These are phyloP conservation scores for Tricholauxania praeusta DNA, from an alignment of 2,888 invertebrate species.

Conservation along the genomic window DNA sequence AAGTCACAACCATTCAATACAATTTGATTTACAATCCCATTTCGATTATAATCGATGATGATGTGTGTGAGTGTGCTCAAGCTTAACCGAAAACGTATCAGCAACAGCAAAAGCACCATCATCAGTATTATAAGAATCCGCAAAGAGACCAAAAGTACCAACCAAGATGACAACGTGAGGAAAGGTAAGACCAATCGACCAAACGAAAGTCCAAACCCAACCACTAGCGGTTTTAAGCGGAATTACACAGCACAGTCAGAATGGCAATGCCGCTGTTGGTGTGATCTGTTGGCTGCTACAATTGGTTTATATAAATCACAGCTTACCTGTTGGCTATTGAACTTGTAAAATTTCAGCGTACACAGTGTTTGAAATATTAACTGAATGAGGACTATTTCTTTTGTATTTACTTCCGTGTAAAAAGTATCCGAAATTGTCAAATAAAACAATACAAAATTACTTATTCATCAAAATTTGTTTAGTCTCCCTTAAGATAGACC, in stretches of 20 bases:
- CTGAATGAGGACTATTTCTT: no score
- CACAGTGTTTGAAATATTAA: no score
- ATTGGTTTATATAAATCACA: slow-evolving; percentile 29
- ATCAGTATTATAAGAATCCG: slow-evolving; percentile 6
- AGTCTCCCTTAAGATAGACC: no score
- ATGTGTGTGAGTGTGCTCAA: slow-evolving; percentile 61
- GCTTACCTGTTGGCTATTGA: slow-evolving; percentile 21
- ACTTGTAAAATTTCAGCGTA: slow-evolving; percentile 7
- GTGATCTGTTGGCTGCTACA: slow-evolving; percentile 13
- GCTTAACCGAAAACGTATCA: slow-evolving; percentile 47
- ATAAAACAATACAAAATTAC: no score
- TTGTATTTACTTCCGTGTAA: no score
- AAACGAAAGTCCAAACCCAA: slow-evolving; percentile 7
- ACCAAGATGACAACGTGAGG: background rate
- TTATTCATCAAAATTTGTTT: no score
- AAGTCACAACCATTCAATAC: slow-evolving; percentile 63
- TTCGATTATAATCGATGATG: slow-evolving; percentile 68
- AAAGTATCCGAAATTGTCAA: no score
- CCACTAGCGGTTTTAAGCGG: slow-evolving; percentile 20
- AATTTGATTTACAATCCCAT: slow-evolving; percentile 68
- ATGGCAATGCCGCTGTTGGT: background rate
- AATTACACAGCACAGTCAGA: slow-evolving; percentile 3
- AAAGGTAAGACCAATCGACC: background rate
- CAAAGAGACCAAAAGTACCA: slow-evolving; percentile 1
- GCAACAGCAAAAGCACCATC: slow-evolving; percentile 15